These are phyloP conservation scores for Actinernus sp. DNA, from an alignment of 92 coral and sea anemone species.

Conservation along the genomic window DNA sequence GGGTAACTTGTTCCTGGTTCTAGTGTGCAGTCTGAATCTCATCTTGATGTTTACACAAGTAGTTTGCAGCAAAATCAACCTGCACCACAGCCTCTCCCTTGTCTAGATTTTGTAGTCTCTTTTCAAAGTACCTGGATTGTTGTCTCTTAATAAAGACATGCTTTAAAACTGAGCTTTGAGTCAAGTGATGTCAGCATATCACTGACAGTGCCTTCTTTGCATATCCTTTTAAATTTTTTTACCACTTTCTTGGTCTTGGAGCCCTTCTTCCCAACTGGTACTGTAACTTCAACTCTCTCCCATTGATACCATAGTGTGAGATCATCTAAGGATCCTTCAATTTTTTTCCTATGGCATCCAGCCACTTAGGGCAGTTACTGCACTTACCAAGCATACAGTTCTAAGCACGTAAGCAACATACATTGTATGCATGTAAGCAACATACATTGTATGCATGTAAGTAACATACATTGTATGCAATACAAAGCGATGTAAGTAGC, in stretches of 20 bases:
- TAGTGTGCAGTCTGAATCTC: conserved; percentile 30
- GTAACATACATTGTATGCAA: too few relatives aligned
- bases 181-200: background rate
- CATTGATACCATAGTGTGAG: conserved; percentile 2
- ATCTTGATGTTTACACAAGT: conserved; percentile 23
- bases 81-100: background rate
- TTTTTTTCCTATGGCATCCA: conserved; percentile 14
- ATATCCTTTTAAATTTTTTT: background rate
- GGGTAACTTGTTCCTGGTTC: background rate
- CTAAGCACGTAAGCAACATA: conserved; percentile 33
- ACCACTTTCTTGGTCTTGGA: background rate
- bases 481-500: too few relatives aligned
- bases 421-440: too few relatives aligned
- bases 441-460: too few relatives aligned
- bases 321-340: conserved; percentile 5
- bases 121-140: background rate
- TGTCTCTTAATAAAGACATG: background rate
- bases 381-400: conserved; percentile 61
- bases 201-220: background rate
- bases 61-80: background rate
- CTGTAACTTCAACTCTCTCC: background rate
- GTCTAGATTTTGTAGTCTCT: background rate
- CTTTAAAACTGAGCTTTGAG: background rate
- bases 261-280: background rate
- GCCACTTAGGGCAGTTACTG: conserved; percentile 49